Conservation (phyloP, 2,797 vertebrate genomes). For the Pitangus sulphuratus region DNA sequence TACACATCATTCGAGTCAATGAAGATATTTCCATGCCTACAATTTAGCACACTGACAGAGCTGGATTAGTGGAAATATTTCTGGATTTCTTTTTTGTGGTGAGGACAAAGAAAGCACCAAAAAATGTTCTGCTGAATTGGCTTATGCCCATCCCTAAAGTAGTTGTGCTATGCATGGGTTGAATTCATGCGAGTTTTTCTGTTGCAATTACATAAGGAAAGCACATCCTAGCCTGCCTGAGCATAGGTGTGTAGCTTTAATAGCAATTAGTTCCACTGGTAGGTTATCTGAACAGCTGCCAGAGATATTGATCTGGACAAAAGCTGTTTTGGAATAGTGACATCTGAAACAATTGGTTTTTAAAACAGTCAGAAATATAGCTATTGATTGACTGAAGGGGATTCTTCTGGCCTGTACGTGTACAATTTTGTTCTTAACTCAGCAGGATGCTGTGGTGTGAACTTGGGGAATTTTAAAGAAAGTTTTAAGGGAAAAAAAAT, state of each 20-base stretch:
- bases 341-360: constrained; percentile 62
- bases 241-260: constrained; percentile 5
- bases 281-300: constrained; percentile 47
- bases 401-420: constrained; percentile 26
- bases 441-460: not conserved
- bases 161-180: not conserved
- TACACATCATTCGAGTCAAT: rapidly evolving
- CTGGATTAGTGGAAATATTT: not conserved
- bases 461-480: not conserved
- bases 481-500: not conserved
- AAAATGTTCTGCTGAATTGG: not conserved
- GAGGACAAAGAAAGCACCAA: not conserved
- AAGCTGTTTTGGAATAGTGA: constrained; percentile 42
- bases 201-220: constrained; percentile 1
- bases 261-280: constrained; percentile 60
- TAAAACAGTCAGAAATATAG: constrained; percentile 50
- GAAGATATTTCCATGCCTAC: not conserved
- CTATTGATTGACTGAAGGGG: constrained; percentile 49
- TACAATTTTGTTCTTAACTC: constrained; percentile 34
- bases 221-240: not conserved
- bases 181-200: constrained; percentile 14
- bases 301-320: constrained; percentile 54
- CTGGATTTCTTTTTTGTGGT: not conserved
- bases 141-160: not conserved
- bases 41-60: not conserved